A percentile compares a stretch with the other conserved stretches of the same genome.
Conservation (phyloP, 2,113 vertebrate species). For the Rhinolophus ferrumequinum region DNA sequence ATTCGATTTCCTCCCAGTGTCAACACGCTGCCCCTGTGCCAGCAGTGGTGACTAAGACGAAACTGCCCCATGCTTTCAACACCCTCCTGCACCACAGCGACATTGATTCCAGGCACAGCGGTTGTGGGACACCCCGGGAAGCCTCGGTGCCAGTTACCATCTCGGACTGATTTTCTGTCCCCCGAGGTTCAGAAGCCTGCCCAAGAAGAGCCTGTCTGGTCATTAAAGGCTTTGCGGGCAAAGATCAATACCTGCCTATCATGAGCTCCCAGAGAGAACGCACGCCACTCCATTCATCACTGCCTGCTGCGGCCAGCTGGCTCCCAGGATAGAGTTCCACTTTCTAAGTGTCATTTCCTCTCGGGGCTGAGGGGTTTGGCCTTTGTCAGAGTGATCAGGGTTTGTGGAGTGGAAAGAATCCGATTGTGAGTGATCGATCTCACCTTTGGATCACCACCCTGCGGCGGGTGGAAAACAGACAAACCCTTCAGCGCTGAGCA, state of each 20-base stretch:
- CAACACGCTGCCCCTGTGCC: not conserved
- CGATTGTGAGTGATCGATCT: not conserved
- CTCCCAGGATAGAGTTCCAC: not conserved
- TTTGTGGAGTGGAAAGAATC: not conserved
- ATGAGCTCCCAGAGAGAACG: constrained; percentile 42
- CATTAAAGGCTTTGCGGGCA: accelerated
- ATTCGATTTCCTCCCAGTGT: not conserved
- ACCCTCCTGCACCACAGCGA: not conserved
- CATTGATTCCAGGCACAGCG: not conserved
- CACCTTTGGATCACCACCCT: not conserved
- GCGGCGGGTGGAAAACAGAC: not conserved
- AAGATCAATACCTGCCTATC: constrained; percentile 42
- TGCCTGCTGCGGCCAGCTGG: not conserved
- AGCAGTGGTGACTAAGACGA: not conserved
- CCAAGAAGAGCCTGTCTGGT: not conserved
- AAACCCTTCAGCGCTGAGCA: not conserved
- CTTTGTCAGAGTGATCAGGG: not conserved
- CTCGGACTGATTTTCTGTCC: not conserved
- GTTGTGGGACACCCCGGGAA: accelerated
- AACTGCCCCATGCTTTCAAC: not conserved
- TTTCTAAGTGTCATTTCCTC: not conserved
- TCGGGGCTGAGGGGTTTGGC: not conserved
- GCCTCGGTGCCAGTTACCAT: not conserved
- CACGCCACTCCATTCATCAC: not conserved
- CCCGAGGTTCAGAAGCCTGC: not conserved